Evolutionary conservation across 1,140 invertebrate species (phyloP), one percentile per base, ranked within the genome.

Genomic region (Micrasema minimum): DNA sequence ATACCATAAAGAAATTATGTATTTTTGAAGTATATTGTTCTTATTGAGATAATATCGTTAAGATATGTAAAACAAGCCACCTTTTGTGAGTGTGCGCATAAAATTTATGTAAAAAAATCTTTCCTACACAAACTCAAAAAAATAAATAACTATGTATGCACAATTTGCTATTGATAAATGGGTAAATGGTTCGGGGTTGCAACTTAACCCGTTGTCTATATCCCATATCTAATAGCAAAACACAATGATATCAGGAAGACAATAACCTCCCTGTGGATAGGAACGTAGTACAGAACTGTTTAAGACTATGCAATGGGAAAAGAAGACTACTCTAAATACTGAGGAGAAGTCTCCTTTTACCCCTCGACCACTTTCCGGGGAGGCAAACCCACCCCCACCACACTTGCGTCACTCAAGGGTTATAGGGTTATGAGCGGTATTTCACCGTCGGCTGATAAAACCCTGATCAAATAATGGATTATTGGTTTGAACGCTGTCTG

Each of bases 251-350:
- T 31, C 7, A 31, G 26, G 7, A 31, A 66, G 20, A 53, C 37
- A 53, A 51, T 18, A 53, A 66, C 12, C 72, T 38, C 51, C 46
- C 73, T 69, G 66, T 75, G 23, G 18, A 26, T 43, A 48, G 38
- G 4, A 41, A 66, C 59, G 64, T 20, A 38, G 69, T 71, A 75
- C 71, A 75, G 66, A 66, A 72, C 69, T 71, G 73, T 66, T 75
- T 75, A 75, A 75, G 73, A 75, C 73, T 75, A 75, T 75, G 73
- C 69, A 75, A 71, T 75, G 66, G 62, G 70, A 75, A 74, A 75
- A 75, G 69, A 71, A 75, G 73, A 71, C 69, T 69, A 67, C 64
- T 70, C 67, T 66, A 71, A 75, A 71, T 72, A 72, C 66, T 55
- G 64, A 64, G 37, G 72, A 71, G 68, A 41, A 65, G 18, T 48